Base-by-base conservation (phyloP, 2,113 vertebrate species). In the Irena cyanogastra region DNA sequence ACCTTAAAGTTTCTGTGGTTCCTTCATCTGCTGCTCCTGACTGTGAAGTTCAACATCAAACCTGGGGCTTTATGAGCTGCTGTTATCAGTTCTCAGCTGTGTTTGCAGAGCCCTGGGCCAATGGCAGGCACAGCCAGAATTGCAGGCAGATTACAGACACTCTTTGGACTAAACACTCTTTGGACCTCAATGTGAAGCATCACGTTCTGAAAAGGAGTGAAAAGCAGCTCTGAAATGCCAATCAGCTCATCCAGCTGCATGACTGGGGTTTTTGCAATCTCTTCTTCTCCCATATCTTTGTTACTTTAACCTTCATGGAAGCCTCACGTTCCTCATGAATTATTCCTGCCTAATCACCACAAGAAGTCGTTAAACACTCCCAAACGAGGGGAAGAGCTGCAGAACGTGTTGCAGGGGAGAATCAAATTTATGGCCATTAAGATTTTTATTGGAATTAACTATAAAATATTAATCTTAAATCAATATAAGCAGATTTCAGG, bases 1-100 rank as follows among this genome's bases (percentile, higher is more conserved):
- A 97, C 97, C 96, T 97, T 83, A 83, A 20, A 41, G 6, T 0
- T 7, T 3, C 18, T 68, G 45, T 53, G 45, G 6, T 13, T 54
- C 22, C 90, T 57, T 88, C 79, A 80, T 89, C 30, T n/a, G 65
- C 84, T 80, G 71, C 59, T 59, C 26, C n/a, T 13, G 26, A 0
- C 9, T 21, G 35, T 35, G 28, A 65, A 59, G 44, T 9, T 69
- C 66, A 41, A 0, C 24, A n/a, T 22, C 52, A 52, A 39, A 21
- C 7, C 20, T 3, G 2, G 37, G 27, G 18, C 23, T 97, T 97
- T 97, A 96, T 90, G 53, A 35, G 66, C 27, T 54, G 64, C 41
- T 50, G 12, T 92, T 97, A 96, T 97, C 96, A 94, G 72, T 22
- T 41, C 65, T 60, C 33, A 72, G 54, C 56, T 42, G 31, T 93